Conservation (phyloP, 2,888 invertebrate genomes). For the Oscheius onirici region DNA sequence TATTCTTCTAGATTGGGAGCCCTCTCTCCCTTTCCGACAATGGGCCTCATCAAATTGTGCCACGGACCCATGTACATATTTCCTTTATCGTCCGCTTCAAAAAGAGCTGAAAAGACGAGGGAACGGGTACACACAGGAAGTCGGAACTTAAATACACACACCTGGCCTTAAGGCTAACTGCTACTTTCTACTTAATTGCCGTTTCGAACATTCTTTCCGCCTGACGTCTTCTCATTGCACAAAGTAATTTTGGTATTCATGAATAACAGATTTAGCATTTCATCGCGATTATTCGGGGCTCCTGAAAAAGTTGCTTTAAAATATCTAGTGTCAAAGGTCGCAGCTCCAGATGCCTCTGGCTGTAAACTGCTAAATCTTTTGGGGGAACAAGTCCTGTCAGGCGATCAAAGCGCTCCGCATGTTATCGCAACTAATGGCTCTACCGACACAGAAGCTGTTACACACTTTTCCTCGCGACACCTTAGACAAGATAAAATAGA, state of each 20-base stretch:
- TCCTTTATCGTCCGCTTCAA: not conserved
- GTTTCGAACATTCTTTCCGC: not conserved
- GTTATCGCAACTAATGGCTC: conserved; percentile 13
- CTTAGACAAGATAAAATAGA: not conserved
- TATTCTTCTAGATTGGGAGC: not conserved
- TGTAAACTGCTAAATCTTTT: not conserved
- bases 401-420: conserved; percentile 22
- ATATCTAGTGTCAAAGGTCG: not conserved
- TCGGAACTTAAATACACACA: not conserved
- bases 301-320: not conserved
- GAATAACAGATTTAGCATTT: not conserved
- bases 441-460: conserved; percentile 7
- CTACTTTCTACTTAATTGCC: conserved; percentile 12
- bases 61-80: conserved; percentile 1
- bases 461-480: conserved; percentile 10
- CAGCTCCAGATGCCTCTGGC: too few relatives aligned
- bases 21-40: not conserved
- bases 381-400: not conserved
- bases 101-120: not conserved
- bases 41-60: conserved; percentile 26
- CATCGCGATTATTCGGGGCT: too few relatives aligned
- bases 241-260: conserved; percentile 10
- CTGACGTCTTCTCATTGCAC: conserved; percentile 10
- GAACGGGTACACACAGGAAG: not conserved
- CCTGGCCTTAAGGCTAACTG: not conserved